Evolutionary conservation across 2,113 vertebrate species (phyloP).

Genomic region (Dipodomys spectabilis): DNA sequence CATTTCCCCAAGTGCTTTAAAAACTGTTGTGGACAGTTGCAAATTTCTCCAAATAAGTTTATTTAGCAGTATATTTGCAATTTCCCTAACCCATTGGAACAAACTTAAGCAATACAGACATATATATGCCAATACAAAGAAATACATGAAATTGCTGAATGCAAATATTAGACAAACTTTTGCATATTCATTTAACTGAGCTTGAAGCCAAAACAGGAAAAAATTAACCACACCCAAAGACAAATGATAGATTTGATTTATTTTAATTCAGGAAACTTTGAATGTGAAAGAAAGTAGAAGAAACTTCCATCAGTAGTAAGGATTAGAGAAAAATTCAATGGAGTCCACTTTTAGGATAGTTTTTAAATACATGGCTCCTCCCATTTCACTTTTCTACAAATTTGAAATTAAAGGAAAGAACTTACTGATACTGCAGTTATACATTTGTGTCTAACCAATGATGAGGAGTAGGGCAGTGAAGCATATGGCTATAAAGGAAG

Average conservation of each 20-base stretch:
- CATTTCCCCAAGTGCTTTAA: no score
- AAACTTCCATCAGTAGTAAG: neutral
- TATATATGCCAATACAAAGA: neutral
- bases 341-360: no score
- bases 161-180: neutral
- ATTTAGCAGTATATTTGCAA: no score
- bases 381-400: neutral
- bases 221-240: neutral
- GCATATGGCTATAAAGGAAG: neutral
- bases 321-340: neutral
- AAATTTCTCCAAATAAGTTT: no score
- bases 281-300: no score
- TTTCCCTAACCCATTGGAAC: no score
- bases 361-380: no score
- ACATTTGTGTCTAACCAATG: no score
- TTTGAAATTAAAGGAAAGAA: neutral
- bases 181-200: neutral
- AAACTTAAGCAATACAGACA: neutral
- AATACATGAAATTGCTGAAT: neutral
- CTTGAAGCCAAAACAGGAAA: neutral
- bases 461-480: neutral
- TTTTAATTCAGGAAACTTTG: no score
- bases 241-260: no score
- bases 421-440: no score
- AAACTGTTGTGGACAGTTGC: no score